Conservation (phyloP, 2,888 invertebrate genomes). For the Acholoe squamosa region DNA sequence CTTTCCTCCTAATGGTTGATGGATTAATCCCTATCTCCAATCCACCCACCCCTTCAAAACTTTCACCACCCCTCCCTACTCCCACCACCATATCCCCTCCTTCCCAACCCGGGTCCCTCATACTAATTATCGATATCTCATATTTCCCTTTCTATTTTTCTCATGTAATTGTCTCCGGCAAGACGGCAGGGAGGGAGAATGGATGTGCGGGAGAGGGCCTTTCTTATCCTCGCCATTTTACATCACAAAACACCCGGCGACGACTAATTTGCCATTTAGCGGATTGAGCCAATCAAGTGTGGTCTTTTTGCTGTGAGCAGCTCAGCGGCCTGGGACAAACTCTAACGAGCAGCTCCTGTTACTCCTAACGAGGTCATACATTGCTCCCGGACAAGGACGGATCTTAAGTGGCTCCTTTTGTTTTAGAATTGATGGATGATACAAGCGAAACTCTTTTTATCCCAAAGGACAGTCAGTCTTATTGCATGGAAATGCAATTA, state of each 20-base stretch:
- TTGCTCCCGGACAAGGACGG: conserved; percentile 10
- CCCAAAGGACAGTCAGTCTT: not conserved
- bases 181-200: conserved; percentile 46
- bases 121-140: conserved; percentile 62
- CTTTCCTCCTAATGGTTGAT: conserved; percentile 43
- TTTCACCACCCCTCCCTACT: not conserved
- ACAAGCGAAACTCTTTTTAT: not conserved
- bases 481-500: conserved; percentile 43
- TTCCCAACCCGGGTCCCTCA: not conserved
- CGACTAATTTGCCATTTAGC: conserved; percentile 59
- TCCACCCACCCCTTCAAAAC: not conserved
- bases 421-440: conserved; percentile 30
- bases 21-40: conserved; percentile 19
- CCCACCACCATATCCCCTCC: conserved; percentile 28
- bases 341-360: conserved; percentile 56
- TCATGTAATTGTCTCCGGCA: conserved; percentile 46
- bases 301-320: conserved; percentile 7
- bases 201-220: conserved; percentile 41
- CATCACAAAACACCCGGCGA: conserved; percentile 52
- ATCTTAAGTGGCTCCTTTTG: conserved; percentile 53
- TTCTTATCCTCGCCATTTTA: conserved; percentile 49
- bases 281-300: conserved; percentile 55
- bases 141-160: conserved; percentile 62
- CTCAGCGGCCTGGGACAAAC: conserved; percentile 1
- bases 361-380: conserved; percentile 57